Evolutionary conservation across 2,888 invertebrate species (phyloP).

Genomic region (Leistus spinibarbis): DNA sequence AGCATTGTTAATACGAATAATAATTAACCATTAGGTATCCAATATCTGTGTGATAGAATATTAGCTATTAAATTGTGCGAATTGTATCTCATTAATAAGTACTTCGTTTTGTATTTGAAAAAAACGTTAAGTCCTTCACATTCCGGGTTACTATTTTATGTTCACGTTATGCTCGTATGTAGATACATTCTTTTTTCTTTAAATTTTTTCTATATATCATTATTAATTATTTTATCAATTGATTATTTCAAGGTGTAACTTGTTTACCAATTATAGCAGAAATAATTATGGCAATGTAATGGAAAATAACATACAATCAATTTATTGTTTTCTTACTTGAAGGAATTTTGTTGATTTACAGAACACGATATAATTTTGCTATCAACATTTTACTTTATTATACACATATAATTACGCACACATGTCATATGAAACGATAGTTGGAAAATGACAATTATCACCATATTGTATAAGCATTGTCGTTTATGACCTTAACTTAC

Average conservation of each 20-base stretch:
- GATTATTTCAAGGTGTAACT: conserved; percentile 18
- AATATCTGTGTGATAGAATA: not conserved
- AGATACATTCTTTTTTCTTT: not conserved
- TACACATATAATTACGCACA: no score
- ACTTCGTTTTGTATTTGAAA: no score
- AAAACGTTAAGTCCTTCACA: not conserved
- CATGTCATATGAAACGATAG: no score
- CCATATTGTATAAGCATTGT: no score
- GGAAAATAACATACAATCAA: not conserved
- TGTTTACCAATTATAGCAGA: conserved; percentile 22
- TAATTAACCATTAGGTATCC: not conserved
- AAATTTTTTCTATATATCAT: not conserved
- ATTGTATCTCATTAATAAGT: not conserved
- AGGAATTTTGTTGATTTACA: not conserved
- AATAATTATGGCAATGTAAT: conserved; percentile 7
- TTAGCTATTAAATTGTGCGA: not conserved
- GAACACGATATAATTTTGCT: not conserved
- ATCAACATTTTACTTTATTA: conserved; percentile 13
- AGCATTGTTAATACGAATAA: not conserved
- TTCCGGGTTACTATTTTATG: conserved; percentile 1
- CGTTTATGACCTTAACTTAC: no score
- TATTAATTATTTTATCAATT: conserved; percentile 19
- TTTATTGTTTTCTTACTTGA: not conserved
- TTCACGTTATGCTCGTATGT: not conserved
- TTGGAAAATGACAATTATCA: no score